phyloP scores from a whole-genome alignment of 2,888 invertebrate genomes.

The Thera britannica region DNA sequence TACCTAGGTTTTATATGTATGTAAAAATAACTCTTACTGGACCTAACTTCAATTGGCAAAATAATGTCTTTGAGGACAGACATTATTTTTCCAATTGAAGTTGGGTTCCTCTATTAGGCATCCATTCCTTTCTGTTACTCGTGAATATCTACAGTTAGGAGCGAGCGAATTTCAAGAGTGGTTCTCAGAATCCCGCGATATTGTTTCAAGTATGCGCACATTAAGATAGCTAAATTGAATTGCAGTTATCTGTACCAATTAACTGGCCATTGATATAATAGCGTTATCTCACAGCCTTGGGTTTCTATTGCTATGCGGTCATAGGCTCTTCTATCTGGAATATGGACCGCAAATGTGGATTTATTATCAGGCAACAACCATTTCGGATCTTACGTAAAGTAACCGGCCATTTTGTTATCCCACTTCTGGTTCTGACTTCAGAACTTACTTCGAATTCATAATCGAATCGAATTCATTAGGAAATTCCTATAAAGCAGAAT shows the following conservation, averaged over 20 bases:
- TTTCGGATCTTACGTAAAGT: constrained; percentile 1
- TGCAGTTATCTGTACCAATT: constrained; percentile 44
- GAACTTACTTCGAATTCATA: background rate
- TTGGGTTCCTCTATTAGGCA: no score
- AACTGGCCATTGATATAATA: constrained; percentile 36
- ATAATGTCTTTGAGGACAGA: no score
- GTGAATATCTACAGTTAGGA: background rate
- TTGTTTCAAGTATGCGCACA: constrained; percentile 37
- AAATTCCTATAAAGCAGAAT: background rate
- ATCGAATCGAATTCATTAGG: background rate
- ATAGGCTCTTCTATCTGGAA: constrained; percentile 30
- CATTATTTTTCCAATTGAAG: no score
- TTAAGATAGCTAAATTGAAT: constrained; percentile 41
- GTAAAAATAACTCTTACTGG: no score
- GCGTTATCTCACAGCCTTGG: constrained; percentile 44
- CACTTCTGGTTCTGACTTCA: constrained; percentile 6
- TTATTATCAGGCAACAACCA: constrained; percentile 20
- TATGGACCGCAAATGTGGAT: constrained; percentile 21
- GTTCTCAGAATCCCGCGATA: constrained; percentile 32
- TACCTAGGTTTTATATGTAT: no score
- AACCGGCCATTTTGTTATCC: constrained; percentile 10
- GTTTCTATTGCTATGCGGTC: constrained; percentile 43
- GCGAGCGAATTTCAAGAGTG: constrained; percentile 20
- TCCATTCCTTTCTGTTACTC: no score
- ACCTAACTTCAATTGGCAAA: no score